A percentile compares a stretch with the other conserved stretches of the same genome.
Conservation (phyloP, 2,113 vertebrate species). For the Mustelus asterias region DNA sequence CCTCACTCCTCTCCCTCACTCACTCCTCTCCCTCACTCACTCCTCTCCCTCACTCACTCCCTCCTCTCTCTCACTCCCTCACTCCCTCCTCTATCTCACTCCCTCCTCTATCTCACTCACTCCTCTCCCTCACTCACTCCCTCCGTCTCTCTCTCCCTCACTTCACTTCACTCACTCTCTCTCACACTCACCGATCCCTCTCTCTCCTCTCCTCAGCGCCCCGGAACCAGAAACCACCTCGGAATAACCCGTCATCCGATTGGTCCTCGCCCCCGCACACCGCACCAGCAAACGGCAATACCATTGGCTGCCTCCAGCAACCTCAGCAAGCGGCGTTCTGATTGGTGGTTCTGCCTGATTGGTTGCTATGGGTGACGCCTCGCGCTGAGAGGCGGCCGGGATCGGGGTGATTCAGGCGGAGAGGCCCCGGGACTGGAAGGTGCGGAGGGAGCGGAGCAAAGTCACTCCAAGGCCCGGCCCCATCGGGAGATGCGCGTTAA, state of each 20-base stretch:
- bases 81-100: background rate
- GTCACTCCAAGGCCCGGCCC: background rate
- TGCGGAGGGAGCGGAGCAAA: background rate
- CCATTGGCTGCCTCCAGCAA: background rate
- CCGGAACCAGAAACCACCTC: background rate
- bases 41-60: background rate
- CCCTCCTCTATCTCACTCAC: background rate
- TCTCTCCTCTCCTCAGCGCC: background rate
- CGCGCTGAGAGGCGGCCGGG: too few relatives aligned
- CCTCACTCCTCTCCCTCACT: too few relatives aligned
- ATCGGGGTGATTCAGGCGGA: background rate
- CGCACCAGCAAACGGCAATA: too few relatives aligned
- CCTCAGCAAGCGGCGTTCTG: background rate
- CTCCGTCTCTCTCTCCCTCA: background rate
- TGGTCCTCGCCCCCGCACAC: background rate
- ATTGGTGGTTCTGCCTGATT: background rate
- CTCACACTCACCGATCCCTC: background rate
- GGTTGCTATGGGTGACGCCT: background rate
- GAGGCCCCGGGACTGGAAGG: background rate
- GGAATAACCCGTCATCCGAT: background rate
- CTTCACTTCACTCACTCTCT: too few relatives aligned
- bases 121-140: too few relatives aligned
- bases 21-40: too few relatives aligned
- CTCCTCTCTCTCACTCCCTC: too few relatives aligned
- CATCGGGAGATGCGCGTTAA: background rate